A percentile compares a stretch with the other conserved stretches of the same genome.
Conservation (phyloP, 2,888 invertebrate species). For the Amblyjoppa fuscipennis region DNA sequence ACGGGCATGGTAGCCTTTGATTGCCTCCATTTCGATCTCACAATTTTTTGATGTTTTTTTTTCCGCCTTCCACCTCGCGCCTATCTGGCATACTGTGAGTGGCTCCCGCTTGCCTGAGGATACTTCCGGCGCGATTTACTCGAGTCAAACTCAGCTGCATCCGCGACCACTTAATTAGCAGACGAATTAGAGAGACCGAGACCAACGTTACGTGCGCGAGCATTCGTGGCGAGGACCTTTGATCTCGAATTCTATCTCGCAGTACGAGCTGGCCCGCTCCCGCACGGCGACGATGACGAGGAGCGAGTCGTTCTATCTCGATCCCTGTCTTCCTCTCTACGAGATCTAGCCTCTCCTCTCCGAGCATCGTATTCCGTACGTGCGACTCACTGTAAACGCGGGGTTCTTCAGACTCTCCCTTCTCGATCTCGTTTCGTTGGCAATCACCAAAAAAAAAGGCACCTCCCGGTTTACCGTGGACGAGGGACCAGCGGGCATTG, state of each 20-base stretch:
- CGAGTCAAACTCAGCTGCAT: conserved; percentile 42
- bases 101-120: conserved; percentile 37
- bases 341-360: conserved; percentile 17
- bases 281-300: conserved; percentile 28
- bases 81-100: conserved; percentile 44
- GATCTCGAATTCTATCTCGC: conserved; percentile 66
- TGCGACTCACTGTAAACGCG: conserved; percentile 21
- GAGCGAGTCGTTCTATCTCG: conserved; percentile 37
- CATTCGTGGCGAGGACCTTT: conserved; percentile 58
- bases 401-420: conserved; percentile 19
- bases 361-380: conserved; percentile 10
- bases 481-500: conserved; percentile 44
- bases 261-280: conserved; percentile 22
- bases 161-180: conserved; percentile 64
- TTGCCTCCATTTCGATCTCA: not conserved
- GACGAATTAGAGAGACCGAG: conserved; percentile 65
- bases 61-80: conserved; percentile 11
- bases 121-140: conserved; percentile 62
- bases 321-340: conserved; percentile 8
- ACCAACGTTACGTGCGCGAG: conserved; percentile 48
- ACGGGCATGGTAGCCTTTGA: not conserved
- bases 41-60: not conserved
- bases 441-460: conserved; percentile 53
- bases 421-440: conserved; percentile 30
- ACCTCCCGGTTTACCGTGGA: conserved; percentile 32